Conservation (phyloP, 2,113 vertebrate genomes). For the Myotis brandtii region DNA sequence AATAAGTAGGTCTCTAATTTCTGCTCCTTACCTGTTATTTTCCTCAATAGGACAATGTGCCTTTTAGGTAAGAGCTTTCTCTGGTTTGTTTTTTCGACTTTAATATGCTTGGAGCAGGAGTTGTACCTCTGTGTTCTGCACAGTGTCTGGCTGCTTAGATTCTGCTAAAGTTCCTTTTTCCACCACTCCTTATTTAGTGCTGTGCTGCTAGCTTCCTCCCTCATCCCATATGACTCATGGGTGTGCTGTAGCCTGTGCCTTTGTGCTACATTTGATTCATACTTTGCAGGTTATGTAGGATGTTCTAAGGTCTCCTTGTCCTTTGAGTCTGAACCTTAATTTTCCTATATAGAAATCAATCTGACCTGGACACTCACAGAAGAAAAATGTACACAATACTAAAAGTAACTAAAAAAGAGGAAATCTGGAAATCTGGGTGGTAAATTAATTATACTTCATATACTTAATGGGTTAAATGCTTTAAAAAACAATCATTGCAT, state of each 20-base stretch:
- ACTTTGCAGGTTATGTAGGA: neutral
- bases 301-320: neutral
- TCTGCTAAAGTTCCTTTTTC: neutral
- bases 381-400: neutral
- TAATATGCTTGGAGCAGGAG: neutral
- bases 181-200: constrained; percentile 13
- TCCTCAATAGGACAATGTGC: neutral
- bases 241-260: neutral
- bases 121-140: constrained; percentile 1
- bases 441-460: neutral
- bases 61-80: constrained; percentile 42
- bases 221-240: neutral
- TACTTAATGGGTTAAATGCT: neutral
- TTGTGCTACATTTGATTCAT: neutral
- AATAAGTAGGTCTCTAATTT: neutral
- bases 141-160: neutral
- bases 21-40: constrained; percentile 34
- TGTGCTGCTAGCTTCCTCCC: neutral
- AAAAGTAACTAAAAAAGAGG: neutral
- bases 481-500: neutral
- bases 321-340: constrained; percentile 1
- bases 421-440: neutral
- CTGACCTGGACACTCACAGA: neutral
- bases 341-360: constrained; percentile 20
- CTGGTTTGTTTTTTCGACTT: neutral